phyloP scores from a whole-genome alignment of 23 tunicate genomes.

The Trididemnum nubilum region DNA sequence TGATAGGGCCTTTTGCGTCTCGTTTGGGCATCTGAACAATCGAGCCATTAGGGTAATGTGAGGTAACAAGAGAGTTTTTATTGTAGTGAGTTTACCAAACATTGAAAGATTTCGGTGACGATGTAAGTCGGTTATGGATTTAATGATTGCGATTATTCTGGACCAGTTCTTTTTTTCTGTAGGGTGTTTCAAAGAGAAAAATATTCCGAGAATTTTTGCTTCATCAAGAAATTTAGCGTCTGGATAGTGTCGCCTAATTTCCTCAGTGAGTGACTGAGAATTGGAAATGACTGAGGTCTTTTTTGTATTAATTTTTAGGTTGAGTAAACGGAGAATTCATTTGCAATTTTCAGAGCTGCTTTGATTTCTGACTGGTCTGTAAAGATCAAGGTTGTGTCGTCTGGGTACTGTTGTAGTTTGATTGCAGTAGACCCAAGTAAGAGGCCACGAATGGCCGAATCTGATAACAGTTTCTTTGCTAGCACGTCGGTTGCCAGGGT shows the following conservation, averaged over 20 bases:
- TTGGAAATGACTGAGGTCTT: not conserved
- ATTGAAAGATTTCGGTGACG: not conserved
- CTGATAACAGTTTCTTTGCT: not conserved
- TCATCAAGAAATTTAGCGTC: not conserved
- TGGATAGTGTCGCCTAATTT: not conserved
- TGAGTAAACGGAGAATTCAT: not conserved
- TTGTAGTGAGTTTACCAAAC: not conserved
- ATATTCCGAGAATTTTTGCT: not conserved
- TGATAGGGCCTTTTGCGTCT: not conserved
- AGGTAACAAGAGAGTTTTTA: not conserved
- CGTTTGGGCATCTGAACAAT: not conserved
- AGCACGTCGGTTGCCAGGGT: not conserved
- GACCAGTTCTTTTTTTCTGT: not conserved
- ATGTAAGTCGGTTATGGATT: not conserved
- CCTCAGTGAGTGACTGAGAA: not conserved
- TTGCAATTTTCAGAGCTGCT: not conserved
- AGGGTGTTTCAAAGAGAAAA: not conserved
- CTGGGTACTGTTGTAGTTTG: constrained; percentile 9
- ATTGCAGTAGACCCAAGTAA: not conserved
- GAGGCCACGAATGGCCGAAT: not conserved
- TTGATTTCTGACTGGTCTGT: not conserved
- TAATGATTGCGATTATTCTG: not conserved
- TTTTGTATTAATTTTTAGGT: not conserved
- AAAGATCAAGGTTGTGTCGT: not conserved
- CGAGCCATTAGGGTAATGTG: not conserved